Base-by-base conservation (phyloP, 2,797 vertebrate genomes). In the Okamejei kenojei region DNA sequence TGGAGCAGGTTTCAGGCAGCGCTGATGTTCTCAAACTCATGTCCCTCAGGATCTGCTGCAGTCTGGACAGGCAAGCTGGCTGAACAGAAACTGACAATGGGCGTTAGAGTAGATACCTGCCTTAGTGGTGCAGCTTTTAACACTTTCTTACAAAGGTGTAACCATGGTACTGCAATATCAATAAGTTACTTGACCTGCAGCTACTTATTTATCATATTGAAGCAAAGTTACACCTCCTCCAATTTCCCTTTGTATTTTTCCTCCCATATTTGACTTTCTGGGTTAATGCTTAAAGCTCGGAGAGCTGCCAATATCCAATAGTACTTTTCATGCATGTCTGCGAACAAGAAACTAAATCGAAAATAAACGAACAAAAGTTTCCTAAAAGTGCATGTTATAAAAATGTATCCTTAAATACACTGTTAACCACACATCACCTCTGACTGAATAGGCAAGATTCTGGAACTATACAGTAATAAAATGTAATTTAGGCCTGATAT, bases 1-100 rank as follows among this genome's bases (percentile, higher is more conserved):
- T 96, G 96, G 95, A 95, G 94, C 94, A 94, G 93, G 71, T 94
- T 74, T 94, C 95, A 93, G 95, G 95, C 93, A 95, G 95, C 94
- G 95, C 95, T 94, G 93, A 93, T 94, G 94, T 93, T 94, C 93
- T 93, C 94, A 81, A 93, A 94, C 95, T 95, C 95, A 94, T 95
- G 96, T 96, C 96, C 95, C 96, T 94, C 95, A 84, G 95, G 95
- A 96, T 95, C 95, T 94, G 93, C 95, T 95, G 94, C 94, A 94
- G 96, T 95, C 95, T 96, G 96, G 96, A 96, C 96, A 95, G 95
- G 94, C 26, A 94, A 93, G 35, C 26, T 38, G 90, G 9, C 61
- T 73, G 45, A 76, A 13, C 45, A 3, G 32, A n/a, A 21, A 54
- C 71, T 76, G 35, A 93, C 38, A 76, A 35, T 32, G 38, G 90